phyloP scores from a whole-genome alignment of 2,888 invertebrate species.

The Agrochola lychnidis region DNA sequence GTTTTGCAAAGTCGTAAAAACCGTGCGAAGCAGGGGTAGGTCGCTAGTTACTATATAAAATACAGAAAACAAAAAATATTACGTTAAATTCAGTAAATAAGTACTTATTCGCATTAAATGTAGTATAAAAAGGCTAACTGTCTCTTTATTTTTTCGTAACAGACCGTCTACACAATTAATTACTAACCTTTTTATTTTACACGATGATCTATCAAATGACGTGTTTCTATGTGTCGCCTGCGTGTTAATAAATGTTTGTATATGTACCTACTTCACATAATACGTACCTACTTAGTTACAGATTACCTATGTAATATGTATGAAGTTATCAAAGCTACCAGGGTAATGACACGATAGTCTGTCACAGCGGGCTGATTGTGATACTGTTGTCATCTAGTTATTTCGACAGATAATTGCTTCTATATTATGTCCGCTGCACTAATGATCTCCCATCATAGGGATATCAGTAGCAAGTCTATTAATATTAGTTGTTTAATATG shows the following conservation, averaged over 20 bases:
- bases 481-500: neutral
- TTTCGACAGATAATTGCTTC: constrained; percentile 21
- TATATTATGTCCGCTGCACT: neutral
- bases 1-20: no score
- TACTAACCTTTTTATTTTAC: constrained; percentile 19
- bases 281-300: neutral
- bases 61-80: neutral
- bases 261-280: neutral
- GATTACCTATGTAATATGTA: constrained; percentile 7
- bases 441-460: constrained; percentile 12
- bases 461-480: neutral
- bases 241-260: constrained; percentile 27
- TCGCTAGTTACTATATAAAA: neutral
- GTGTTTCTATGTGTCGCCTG: constrained; percentile 30
- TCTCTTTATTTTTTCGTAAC: neutral
- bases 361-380: constrained; percentile 18
- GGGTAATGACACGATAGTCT: neutral
- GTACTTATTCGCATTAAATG: neutral
- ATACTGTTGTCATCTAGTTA: constrained; percentile 19
- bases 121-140: neutral
- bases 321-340: constrained; percentile 8
- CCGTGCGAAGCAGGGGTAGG: neutral
- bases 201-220: constrained; percentile 26
- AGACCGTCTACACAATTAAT: constrained; percentile 4
- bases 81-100: neutral